Percentiles rank a stretch among this genome's conserved stretches.
These are phyloP conservation scores for Sphaerodactylus townsendi DNA, from an alignment of 2,113 vertebrate genomes.

Conservation along the genomic window DNA sequence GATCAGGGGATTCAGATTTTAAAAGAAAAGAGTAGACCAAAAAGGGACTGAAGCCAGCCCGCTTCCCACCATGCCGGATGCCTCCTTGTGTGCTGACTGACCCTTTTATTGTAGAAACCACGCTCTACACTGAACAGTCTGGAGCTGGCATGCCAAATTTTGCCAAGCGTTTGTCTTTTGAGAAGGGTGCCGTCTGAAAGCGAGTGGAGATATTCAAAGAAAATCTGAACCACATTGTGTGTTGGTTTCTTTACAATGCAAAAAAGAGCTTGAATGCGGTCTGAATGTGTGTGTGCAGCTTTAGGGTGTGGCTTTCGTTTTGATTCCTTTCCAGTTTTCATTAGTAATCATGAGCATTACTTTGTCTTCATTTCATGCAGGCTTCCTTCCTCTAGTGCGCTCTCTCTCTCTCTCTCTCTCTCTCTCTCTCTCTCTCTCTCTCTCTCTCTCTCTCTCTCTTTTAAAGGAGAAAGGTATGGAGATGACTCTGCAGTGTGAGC, in stretches of 20 bases:
- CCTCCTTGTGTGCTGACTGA: not conserved
- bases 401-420: too few species aligned
- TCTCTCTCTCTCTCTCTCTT: too few species aligned
- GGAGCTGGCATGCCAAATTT: not conserved
- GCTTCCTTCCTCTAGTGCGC: conserved; percentile 5
- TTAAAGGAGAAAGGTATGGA: not conserved
- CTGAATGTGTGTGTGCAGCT: not conserved
- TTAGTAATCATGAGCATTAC: not conserved
- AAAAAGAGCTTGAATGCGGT: not conserved
- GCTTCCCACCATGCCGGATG: not conserved
- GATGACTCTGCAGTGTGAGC: not conserved
- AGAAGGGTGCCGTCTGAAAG: not conserved
- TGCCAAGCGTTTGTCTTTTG: not conserved
- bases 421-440: too few species aligned
- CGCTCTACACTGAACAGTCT: not conserved
- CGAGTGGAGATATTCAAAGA: not conserved
- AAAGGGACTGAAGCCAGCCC: too few species aligned
- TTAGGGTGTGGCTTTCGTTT: conserved; percentile 29
- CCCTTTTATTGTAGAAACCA: not conserved
- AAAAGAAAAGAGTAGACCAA: not conserved
- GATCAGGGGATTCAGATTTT: not conserved
- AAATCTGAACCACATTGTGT: not conserved
- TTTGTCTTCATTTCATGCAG: not conserved
- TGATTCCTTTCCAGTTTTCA: conserved; percentile 14
- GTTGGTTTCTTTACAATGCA: not conserved